Evolutionary conservation across 2,113 vertebrate species (phyloP).

Genomic region (Amia ocellicauda): DNA sequence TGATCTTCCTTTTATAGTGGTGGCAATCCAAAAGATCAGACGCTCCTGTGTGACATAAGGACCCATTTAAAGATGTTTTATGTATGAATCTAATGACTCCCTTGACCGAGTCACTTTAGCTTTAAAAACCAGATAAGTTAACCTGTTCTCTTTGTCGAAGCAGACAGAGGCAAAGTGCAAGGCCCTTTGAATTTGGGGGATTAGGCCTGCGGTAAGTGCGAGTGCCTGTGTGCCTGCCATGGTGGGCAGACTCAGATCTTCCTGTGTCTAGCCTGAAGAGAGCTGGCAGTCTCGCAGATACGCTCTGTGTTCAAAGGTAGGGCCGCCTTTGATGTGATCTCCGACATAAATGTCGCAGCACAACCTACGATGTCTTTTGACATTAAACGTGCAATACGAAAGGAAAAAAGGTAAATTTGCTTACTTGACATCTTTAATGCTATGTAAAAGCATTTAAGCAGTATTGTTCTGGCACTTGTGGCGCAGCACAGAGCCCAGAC

Average conservation of each 20-base stretch:
- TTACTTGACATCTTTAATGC: constrained; percentile 4
- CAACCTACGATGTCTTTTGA: constrained; percentile 70
- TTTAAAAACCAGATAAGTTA: neutral
- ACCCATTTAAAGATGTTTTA: neutral
- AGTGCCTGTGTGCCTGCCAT: constrained; percentile 30
- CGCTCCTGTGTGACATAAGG: neutral
- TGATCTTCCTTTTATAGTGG: too few species aligned
- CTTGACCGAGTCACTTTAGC: neutral
- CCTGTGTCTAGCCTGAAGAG: constrained; percentile 71
- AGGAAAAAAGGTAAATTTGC: constrained; percentile 74
- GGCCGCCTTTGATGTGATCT: constrained; percentile 78
- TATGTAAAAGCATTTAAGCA: neutral
- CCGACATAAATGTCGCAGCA: constrained; percentile 79
- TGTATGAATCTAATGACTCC: neutral
- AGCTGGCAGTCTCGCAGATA: constrained; percentile 73
- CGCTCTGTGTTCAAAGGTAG: constrained; percentile 81
- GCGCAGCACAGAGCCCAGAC: constrained; percentile 47
- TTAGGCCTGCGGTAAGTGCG: neutral
- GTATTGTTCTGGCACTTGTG: neutral
- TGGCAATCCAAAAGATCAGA: neutral
- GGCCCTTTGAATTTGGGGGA: constrained; percentile 33
- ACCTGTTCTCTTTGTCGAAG: neutral
- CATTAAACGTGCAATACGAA: constrained; percentile 63
- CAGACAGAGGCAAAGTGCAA: constrained; percentile 15
- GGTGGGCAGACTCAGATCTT: constrained; percentile 66